Evolutionary conservation across 2,888 invertebrate species (phyloP).

Genomic region (Sminthurinus aureus): DNA sequence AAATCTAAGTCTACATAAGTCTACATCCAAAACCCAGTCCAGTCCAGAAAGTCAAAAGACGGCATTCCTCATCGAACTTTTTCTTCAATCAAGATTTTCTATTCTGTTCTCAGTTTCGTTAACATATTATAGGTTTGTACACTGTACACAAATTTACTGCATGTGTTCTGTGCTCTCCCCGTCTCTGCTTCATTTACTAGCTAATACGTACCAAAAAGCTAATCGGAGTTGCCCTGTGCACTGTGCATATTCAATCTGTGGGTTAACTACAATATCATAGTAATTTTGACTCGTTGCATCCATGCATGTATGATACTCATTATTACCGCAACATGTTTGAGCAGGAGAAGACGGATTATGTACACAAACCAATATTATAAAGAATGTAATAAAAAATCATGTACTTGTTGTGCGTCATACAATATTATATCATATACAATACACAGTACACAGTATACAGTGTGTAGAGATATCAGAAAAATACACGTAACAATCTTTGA

Average conservation of each 20-base stretch:
- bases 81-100: conserved; percentile 26
- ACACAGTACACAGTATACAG: background rate
- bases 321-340: no score
- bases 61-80: conserved; percentile 26
- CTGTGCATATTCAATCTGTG: background rate
- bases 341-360: no score
- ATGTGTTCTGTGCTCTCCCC: background rate
- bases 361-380: no score
- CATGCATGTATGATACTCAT: background rate
- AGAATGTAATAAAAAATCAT: no score
- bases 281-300: background rate
- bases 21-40: no score
- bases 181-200: background rate
- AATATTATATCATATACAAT: no score
- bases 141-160: background rate
- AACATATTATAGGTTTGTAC: no score
- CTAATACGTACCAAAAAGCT: no score
- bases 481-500: background rate
- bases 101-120: no score
- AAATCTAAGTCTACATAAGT: no score
- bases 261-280: background rate
- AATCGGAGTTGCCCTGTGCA: background rate
- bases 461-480: background rate
- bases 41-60: background rate
- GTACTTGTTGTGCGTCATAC: no score